phyloP scores from a whole-genome alignment of 2,113 vertebrate species.

The Hyperopisus bebe region DNA sequence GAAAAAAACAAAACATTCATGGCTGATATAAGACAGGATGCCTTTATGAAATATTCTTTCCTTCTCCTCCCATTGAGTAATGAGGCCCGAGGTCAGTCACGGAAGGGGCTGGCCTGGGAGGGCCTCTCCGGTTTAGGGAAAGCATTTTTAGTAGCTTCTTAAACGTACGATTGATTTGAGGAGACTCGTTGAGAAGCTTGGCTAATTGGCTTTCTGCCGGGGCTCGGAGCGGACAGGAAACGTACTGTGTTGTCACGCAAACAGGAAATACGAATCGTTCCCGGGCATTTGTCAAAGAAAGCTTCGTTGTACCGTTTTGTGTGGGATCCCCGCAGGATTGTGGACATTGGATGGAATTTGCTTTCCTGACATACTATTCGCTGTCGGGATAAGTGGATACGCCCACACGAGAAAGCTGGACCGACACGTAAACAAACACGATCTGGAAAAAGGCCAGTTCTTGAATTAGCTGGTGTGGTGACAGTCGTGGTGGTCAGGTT shows the following conservation, averaged over 20 bases:
- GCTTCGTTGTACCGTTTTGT: neutral
- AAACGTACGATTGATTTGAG: neutral
- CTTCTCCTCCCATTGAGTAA: neutral
- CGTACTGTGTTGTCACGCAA: neutral
- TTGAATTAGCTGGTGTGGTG: neutral
- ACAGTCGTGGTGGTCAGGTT: neutral
- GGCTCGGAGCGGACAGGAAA: neutral
- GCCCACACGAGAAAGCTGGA: neutral
- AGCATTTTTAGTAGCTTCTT: neutral
- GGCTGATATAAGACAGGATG: neutral
- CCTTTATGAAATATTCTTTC: neutral
- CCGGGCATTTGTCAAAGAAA: neutral
- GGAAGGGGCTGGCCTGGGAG: neutral
- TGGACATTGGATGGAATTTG: neutral
- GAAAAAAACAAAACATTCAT: slow-evolving; percentile 15
- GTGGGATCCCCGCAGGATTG: neutral
- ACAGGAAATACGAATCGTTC: neutral
- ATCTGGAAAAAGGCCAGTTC: neutral
- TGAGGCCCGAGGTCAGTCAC: neutral
- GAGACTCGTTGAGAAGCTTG: neutral
- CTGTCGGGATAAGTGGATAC: neutral
- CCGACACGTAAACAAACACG: neutral
- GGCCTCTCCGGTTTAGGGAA: neutral
- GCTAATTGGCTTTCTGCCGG: neutral
- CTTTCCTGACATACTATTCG: neutral